These are phyloP conservation scores for Clostera curtula DNA, from an alignment of 2,888 invertebrate genomes.

Conservation along the genomic window DNA sequence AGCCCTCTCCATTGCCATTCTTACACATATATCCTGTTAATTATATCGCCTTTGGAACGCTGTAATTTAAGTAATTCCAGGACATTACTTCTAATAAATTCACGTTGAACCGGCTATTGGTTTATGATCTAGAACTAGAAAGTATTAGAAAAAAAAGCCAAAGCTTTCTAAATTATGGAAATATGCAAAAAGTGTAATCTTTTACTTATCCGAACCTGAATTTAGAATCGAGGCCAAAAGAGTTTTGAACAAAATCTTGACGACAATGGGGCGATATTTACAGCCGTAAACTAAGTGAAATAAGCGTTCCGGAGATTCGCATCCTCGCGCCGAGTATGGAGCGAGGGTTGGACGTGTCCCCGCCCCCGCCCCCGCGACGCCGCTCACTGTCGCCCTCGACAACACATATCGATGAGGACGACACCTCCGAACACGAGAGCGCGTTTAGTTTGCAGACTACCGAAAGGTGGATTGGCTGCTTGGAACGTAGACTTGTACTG, in stretches of 20 bases:
- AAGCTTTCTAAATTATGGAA: too few species aligned
- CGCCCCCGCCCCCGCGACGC: slow-evolving; percentile 21
- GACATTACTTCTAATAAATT: too few species aligned
- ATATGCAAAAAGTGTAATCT: too few species aligned
- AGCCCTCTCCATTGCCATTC: too few species aligned
- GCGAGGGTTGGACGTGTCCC: slow-evolving; percentile 79
- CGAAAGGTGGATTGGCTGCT: slow-evolving; percentile 47
- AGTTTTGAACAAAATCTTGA: slow-evolving; percentile 1
- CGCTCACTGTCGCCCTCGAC: slow-evolving; percentile 35
- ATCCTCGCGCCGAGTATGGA: slow-evolving; percentile 89
- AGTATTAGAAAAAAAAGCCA: too few species aligned
- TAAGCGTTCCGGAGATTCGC: slow-evolving; percentile 87
- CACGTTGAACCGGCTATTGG: too few species aligned
- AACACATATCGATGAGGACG: slow-evolving; percentile 29
- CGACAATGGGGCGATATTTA: slow-evolving; percentile 34
- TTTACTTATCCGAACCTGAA: too few species aligned
- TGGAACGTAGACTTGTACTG: slow-evolving; percentile 19
- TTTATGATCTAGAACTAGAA: too few species aligned
- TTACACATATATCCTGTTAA: too few species aligned
- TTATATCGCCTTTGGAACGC: too few species aligned
- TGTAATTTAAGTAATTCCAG: too few species aligned
- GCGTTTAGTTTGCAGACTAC: slow-evolving; percentile 67
- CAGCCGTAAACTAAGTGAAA: slow-evolving; percentile 82
- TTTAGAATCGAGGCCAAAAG: too few species aligned
- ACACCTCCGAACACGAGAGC: slow-evolving; percentile 70